A percentile compares a stretch with the other conserved stretches of the same genome.
Conservation (phyloP, 1,140 invertebrate genomes). For the Tenebrio molitor region DNA sequence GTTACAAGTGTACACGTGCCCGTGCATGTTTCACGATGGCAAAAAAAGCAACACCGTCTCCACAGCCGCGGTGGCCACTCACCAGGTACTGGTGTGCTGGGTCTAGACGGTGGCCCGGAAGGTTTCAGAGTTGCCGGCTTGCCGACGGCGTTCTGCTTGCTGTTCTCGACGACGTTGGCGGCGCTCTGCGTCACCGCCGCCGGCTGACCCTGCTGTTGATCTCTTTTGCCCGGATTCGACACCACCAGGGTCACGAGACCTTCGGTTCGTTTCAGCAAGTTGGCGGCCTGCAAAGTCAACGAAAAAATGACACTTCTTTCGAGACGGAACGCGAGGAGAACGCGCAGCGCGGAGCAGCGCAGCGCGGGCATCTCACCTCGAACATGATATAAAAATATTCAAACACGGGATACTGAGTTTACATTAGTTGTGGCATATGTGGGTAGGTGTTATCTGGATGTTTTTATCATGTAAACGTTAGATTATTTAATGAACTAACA, state of each 20-base stretch:
- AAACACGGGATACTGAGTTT: conserved; percentile 36
- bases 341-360: conserved; percentile 9
- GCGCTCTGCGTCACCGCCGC: conserved; percentile 61
- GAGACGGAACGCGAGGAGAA: neutral
- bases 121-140: conserved; percentile 56
- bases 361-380: conserved; percentile 19
- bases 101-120: conserved; percentile 60
- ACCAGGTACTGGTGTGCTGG: conserved; percentile 64
- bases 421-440: conserved; percentile 35
- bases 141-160: conserved; percentile 52
- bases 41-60: too few relatives aligned
- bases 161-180: conserved; percentile 43
- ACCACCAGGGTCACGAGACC: conserved; percentile 88
- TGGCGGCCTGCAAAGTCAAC: conserved; percentile 77
- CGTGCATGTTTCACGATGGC: too few relatives aligned
- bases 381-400: conserved; percentile 39
- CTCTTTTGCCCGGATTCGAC: conserved; percentile 87
- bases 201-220: conserved; percentile 67
- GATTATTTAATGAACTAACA: conserved; percentile 47
- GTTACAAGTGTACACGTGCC: too few relatives aligned
- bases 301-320: conserved; percentile 6
- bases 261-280: conserved; percentile 87
- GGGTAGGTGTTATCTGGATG: conserved; percentile 41
- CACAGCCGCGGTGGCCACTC: too few relatives aligned
- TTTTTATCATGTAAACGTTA: conserved; percentile 47